These are phyloP conservation scores for Sminthurides bifidus DNA, from an alignment of 1,140 invertebrate genomes.

Conservation along the genomic window DNA sequence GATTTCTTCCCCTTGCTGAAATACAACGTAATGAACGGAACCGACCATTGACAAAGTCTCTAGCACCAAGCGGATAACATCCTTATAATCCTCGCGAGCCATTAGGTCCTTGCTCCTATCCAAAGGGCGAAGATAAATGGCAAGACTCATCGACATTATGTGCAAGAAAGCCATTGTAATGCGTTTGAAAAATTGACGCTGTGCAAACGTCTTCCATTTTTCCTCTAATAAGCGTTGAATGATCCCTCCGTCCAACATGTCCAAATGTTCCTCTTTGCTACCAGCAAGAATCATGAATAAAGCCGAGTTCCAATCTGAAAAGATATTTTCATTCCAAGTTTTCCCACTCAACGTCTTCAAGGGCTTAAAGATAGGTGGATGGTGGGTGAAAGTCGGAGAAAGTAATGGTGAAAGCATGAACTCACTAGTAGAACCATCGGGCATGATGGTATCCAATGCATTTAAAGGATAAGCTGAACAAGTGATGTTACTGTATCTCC, in stretches of 20 bases:
- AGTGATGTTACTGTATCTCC: conserved; percentile 98
- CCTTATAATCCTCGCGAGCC: conserved; percentile 38
- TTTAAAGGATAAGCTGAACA: conserved; percentile 94
- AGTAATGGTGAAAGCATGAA: background rate
- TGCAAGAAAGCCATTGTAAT: conserved; percentile 69
- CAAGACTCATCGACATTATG: conserved; percentile 71
- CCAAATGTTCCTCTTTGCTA: conserved; percentile 91
- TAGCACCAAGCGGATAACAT: conserved; percentile 53
- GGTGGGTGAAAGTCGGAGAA: background rate
- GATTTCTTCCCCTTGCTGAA: conserved; percentile 86
- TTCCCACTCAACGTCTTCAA: background rate
- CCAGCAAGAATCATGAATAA: conserved; percentile 96
- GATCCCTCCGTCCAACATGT: conserved; percentile 97
- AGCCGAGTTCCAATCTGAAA: conserved; percentile 93
- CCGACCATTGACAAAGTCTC: conserved; percentile 74
- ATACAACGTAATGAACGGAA: conserved; percentile 74
- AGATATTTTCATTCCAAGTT: conserved; percentile 1
- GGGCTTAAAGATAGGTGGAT: background rate
- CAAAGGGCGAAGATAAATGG: conserved; percentile 72
- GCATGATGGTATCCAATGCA: conserved; percentile 85
- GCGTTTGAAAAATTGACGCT: conserved; percentile 84
- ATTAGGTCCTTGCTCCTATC: conserved; percentile 41
- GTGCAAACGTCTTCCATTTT: conserved; percentile 98
- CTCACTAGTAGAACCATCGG: conserved; percentile 87
- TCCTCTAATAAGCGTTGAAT: conserved; percentile 93